Conservation (phyloP, 2,113 vertebrate species). For the Tichodroma muraria region DNA sequence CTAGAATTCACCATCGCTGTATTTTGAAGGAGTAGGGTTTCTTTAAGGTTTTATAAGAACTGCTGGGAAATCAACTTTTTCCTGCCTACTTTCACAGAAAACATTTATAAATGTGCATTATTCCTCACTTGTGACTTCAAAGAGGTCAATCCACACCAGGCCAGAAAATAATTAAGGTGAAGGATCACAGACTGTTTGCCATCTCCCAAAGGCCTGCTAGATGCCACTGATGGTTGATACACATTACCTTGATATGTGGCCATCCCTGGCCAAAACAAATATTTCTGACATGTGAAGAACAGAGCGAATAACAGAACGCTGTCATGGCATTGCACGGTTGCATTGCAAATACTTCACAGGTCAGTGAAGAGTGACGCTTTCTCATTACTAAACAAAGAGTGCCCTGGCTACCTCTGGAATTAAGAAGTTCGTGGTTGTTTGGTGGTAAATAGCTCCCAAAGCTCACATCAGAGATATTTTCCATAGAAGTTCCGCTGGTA, state of each 20-base stretch:
- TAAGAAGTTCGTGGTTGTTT: neutral
- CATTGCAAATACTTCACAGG: neutral
- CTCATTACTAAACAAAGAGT: neutral
- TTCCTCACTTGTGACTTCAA: neutral
- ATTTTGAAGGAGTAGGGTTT: neutral
- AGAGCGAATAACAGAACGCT: neutral
- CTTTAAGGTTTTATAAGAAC: neutral
- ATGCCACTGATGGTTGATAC: neutral
- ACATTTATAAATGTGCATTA: neutral
- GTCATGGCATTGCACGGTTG: neutral
- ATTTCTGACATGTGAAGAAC: neutral
- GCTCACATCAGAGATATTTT: neutral
- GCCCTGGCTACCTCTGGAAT: neutral
- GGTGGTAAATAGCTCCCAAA: neutral
- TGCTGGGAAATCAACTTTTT: neutral
- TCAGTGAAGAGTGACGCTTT: neutral
- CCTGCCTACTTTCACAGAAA: neutral
- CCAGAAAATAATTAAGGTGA: neutral
- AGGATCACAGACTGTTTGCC: neutral
- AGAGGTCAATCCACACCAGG: neutral
- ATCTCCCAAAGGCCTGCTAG: neutral
- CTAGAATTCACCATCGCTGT: neutral
- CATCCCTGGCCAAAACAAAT: neutral
- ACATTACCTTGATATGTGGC: no score
- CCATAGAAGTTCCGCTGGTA: neutral